These are phyloP conservation scores for Poeciliopsis gracilis DNA, from an alignment of 2,797 vertebrate species.

Conservation along the genomic window DNA sequence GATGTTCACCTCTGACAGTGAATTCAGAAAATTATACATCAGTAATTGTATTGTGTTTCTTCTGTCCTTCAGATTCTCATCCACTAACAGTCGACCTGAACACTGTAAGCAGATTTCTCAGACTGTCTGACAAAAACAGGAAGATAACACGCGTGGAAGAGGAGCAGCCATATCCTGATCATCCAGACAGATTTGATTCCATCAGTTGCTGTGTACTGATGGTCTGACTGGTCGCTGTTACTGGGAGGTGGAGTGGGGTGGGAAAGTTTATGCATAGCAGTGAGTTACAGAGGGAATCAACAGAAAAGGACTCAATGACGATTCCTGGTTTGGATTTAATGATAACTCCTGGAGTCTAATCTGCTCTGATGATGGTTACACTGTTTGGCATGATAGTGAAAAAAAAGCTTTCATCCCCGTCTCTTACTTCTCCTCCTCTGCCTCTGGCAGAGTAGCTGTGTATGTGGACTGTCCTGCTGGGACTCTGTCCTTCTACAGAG, in stretches of 20 bases:
- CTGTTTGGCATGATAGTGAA: neutral
- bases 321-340: neutral
- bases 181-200: neutral
- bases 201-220: neutral
- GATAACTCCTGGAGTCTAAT: rapidly evolving
- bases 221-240: neutral
- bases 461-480: neutral
- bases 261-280: rapidly evolving
- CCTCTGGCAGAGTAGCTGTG: rapidly evolving
- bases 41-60: neutral
- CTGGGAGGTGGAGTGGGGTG: neutral
- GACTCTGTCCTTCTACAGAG: neutral
- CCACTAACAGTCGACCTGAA: neutral
- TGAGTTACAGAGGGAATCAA: neutral
- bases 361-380: neutral
- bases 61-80: neutral
- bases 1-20: too few relatives aligned
- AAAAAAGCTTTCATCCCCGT: rapidly evolving
- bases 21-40: neutral
- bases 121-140: neutral
- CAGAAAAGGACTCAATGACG: neutral
- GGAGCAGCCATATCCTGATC: neutral
- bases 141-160: rapidly evolving
- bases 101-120: neutral
- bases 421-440: neutral